Percentiles rank a stretch among this genome's conserved stretches.
Evolutionary conservation across 2,888 invertebrate species (phyloP).

Genomic region (Dusona sp.): DNA sequence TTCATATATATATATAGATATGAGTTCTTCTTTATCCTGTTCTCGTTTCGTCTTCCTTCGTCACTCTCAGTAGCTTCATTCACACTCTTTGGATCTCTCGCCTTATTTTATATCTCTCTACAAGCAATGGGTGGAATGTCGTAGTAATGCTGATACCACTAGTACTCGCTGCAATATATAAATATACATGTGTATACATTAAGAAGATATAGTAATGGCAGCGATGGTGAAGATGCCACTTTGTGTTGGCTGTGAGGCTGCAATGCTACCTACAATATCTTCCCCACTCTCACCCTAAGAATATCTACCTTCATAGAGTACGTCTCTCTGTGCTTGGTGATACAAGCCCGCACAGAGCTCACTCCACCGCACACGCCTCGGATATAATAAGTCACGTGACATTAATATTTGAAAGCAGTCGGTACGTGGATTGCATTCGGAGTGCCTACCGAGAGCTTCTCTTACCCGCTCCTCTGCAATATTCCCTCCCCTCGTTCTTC

Average conservation of each 20-base stretch:
- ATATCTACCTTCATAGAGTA: conserved; percentile 42
- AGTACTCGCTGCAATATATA: conserved; percentile 13
- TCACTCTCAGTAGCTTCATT: conserved; percentile 29
- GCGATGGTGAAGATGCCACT: conserved; percentile 68
- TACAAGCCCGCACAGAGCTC: conserved; percentile 69
- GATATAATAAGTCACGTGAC: conserved; percentile 85
- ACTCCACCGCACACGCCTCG: conserved; percentile 82
- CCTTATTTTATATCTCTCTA: conserved; percentile 56
- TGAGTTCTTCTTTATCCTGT: conserved; percentile 37
- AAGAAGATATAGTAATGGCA: conserved; percentile 65
- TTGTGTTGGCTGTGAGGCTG: conserved; percentile 51
- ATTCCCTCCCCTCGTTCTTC: conserved; percentile 57
- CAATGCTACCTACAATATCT: conserved; percentile 40
- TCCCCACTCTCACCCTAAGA: conserved; percentile 26
- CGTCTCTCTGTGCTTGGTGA: conserved; percentile 17
- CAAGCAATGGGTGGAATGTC: conserved; percentile 37
- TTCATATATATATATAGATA: not conserved
- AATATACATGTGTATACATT: conserved; percentile 19
- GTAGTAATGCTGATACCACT: conserved; percentile 51
- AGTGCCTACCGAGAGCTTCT: conserved; percentile 76
- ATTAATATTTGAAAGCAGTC: conserved; percentile 85
- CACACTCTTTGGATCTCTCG: conserved; percentile 43
- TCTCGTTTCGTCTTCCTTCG: conserved; percentile 67
- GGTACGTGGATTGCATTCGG: conserved; percentile 84
- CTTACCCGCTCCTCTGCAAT: conserved; percentile 59